phyloP scores from a whole-genome alignment of 2,888 invertebrate species.

The Dusona sp. region DNA sequence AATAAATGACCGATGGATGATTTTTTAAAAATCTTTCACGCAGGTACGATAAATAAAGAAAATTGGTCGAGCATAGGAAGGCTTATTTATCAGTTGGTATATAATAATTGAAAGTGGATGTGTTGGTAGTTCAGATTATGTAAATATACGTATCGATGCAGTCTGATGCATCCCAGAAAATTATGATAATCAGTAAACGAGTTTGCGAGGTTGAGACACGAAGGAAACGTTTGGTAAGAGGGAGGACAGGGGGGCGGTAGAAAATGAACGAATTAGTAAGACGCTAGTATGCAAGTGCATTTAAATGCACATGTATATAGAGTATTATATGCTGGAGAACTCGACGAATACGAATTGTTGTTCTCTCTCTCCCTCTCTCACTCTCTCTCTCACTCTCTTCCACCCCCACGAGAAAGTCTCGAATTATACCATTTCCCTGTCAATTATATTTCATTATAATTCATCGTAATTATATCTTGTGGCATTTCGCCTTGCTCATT shows the following conservation, averaged over 20 bases:
- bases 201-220: neutral
- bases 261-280: constrained; percentile 37
- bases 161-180: constrained; percentile 37
- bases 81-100: constrained; percentile 8
- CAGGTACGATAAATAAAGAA: neutral
- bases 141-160: constrained; percentile 46
- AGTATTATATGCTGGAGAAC: constrained; percentile 15
- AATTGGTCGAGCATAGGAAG: neutral
- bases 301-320: neutral
- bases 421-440: constrained; percentile 61
- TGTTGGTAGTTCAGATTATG: constrained; percentile 46
- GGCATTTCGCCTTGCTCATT: constrained; percentile 26
- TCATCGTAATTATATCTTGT: constrained; percentile 56
- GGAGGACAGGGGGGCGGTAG: neutral
- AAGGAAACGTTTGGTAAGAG: constrained; percentile 11
- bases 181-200: constrained; percentile 58
- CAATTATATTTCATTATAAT: constrained; percentile 65
- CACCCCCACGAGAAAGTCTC: constrained; percentile 55
- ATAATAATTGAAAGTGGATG: constrained; percentile 55
- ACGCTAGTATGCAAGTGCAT: constrained; percentile 15
- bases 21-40: too few relatives aligned
- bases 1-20: too few relatives aligned
- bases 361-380: neutral
- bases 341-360: neutral
- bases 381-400: neutral